These are phyloP conservation scores for Podilymbus podiceps DNA, from an alignment of 2,113 vertebrate species.

Conservation along the genomic window DNA sequence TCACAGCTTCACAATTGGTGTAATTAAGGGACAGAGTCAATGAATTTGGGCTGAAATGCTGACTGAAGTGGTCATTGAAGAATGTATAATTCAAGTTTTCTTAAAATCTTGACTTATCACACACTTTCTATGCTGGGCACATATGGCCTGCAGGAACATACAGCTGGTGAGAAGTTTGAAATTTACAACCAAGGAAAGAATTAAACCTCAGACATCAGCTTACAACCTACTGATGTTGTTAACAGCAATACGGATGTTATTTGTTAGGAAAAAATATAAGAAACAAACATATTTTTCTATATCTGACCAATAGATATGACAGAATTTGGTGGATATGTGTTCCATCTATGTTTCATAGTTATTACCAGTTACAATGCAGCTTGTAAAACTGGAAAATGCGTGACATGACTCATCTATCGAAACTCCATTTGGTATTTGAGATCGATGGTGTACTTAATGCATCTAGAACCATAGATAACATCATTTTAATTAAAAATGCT, in stretches of 20 bases:
- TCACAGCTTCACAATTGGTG: neutral
- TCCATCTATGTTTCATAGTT: neutral
- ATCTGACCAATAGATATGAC: neutral
- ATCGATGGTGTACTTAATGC: slow-evolving; percentile 53
- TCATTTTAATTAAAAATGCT: slow-evolving; percentile 73
- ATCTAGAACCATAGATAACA: slow-evolving; percentile 62
- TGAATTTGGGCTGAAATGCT: neutral
- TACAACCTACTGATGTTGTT: neutral
- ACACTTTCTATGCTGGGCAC: neutral
- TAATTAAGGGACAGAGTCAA: neutral
- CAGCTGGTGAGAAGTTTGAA: fast-evolving
- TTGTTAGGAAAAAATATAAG: neutral
- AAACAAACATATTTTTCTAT: neutral
- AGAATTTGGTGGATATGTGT: neutral
- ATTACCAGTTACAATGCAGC: neutral
- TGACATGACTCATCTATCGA: slow-evolving; percentile 12
- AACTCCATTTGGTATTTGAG: slow-evolving; percentile 50
- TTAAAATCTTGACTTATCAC: neutral
- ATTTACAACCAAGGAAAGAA: neutral
- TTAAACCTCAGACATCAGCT: neutral
- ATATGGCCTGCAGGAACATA: fast-evolving
- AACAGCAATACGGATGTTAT: neutral
- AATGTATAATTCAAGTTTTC: neutral
- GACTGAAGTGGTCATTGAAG: neutral
- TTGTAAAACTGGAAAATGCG: neutral